Evolutionary conservation across 2,888 invertebrate genomes (phyloP), one percentile per base, ranked within the genome.

Genomic region (Cabera pusaria): DNA sequence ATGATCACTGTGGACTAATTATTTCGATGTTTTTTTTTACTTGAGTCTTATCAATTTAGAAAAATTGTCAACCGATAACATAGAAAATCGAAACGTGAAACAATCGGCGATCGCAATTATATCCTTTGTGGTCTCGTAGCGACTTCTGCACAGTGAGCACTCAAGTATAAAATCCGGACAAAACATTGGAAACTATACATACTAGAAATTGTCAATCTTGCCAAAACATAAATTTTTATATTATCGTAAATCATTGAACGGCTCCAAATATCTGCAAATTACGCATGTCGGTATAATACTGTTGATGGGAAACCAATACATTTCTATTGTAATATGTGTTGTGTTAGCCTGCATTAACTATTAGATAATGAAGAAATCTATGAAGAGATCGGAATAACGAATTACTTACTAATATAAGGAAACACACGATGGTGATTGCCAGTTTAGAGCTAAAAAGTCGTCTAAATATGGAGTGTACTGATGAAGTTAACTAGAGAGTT

Each of bases 301-400:
- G 79, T 83, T 72, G 81, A 72, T 84, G 79, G 80, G 72, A 88
- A 88, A 82, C 77, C 70, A 87, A 87, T 86, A 82, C 72, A 70
- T 80, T 76, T 71, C 86, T 88, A 88, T 87, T 88, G 87, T 87
- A 86, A 87, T 82, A 73, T 86, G 85, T 87, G 87, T 82, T 63
- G 66, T 73, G 71, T 81, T 31, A 85, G 87, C 86, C 86, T 86
- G 87, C 83, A 52, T 64, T 81, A 78, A 84, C 71, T 82, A 82
- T 67, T 72, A 75, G 67, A 71, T 80, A 82, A 50, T 68, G 78
- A 80, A 84, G 75, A 76, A 83, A 78, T 76, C 83, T 85, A 86
- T 82, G 70, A 69, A 83, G 80, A 85, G 77, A 82, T 83, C 72
- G 82, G 80, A 82, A 71, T 83, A 87, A 87, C 87, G 83, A 74